Base-by-base conservation (phyloP, 2,888 invertebrate genomes). In the Trichopria drosophilae region DNA sequence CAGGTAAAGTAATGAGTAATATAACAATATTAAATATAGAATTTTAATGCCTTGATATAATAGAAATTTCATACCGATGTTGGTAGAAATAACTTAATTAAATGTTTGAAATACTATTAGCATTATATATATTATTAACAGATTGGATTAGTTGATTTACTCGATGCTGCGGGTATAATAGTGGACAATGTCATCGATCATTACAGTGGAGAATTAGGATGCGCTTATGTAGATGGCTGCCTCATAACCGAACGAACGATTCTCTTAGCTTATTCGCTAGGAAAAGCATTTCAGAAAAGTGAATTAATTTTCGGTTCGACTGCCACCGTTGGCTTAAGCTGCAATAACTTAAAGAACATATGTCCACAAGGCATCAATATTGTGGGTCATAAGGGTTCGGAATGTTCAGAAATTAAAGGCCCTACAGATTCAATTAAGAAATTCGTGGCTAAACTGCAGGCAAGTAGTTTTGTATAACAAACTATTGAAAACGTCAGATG, bases 171-270 rank as follows among this genome's bases (percentile, higher is more conserved):
- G n/a, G 85, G 84, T n/a, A 78, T 89, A 10, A 74, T 76, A 26
- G 84, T 88, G 1, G 87, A 88, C 72, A 84, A 85, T 10, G 82
- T 88, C 51, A 82, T 89, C 51, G 93, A 97, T 2, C 95, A 96
- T 76, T 95, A 95, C 6, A 90, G 93, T 0, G 97, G 97, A 16
- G 97, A 97, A 74, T 79, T 97, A 5, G 94, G 92, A 1, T 96
- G 97, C 73, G 94, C 91, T 0, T 97, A 97, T 77, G 94, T 93
- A 3, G 97, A 97, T 73, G 93, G 91, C 0, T 89, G 91, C 60
- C 82, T 96, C 61, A 90, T 92, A 0, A 65, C 69, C 1, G 72
- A 73, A 24, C 68, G 73, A 51, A 71, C 68, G 70, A 47, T 74
- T 2, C 57, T 73, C 0, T 44, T 66, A 2, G 67, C 73, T 0